phyloP scores from a whole-genome alignment of 2,113 vertebrate species.

The Vimba vimba region DNA sequence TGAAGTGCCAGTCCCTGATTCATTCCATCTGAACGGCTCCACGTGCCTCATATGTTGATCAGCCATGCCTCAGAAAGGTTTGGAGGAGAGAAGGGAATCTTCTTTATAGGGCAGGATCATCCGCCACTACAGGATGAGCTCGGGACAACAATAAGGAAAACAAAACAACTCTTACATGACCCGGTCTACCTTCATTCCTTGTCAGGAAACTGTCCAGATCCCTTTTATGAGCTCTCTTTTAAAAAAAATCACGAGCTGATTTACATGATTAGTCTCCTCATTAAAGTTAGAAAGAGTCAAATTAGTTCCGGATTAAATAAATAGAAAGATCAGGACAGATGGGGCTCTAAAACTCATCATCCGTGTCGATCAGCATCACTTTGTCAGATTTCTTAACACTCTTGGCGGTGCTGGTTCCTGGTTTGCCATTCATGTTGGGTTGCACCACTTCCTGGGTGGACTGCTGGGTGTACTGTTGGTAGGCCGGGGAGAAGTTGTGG shows the following conservation, averaged over 20 bases:
- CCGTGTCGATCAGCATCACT: slow-evolving; percentile 86
- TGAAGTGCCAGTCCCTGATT: slow-evolving; percentile 59
- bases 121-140: neutral
- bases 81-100: neutral
- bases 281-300: slow-evolving; percentile 5
- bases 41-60: neutral
- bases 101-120: neutral
- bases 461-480: slow-evolving; percentile 92
- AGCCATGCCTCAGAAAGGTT: neutral
- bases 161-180: neutral
- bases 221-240: neutral
- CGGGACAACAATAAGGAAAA: neutral
- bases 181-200: neutral
- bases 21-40: slow-evolving; percentile 34
- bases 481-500: slow-evolving; percentile 88
- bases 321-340: neutral
- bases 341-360: slow-evolving; percentile 85
- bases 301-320: slow-evolving; percentile 38
- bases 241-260: neutral
- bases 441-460: slow-evolving; percentile 86
- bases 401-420: slow-evolving; percentile 56
- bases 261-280: slow-evolving; percentile 6
- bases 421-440: slow-evolving; percentile 72
- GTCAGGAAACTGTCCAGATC: neutral
- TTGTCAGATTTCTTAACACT: slow-evolving; percentile 85